Evolutionary conservation across 2,888 invertebrate genomes (phyloP), one percentile per base, ranked within the genome.

Genomic region (Smittia aterrima): DNA sequence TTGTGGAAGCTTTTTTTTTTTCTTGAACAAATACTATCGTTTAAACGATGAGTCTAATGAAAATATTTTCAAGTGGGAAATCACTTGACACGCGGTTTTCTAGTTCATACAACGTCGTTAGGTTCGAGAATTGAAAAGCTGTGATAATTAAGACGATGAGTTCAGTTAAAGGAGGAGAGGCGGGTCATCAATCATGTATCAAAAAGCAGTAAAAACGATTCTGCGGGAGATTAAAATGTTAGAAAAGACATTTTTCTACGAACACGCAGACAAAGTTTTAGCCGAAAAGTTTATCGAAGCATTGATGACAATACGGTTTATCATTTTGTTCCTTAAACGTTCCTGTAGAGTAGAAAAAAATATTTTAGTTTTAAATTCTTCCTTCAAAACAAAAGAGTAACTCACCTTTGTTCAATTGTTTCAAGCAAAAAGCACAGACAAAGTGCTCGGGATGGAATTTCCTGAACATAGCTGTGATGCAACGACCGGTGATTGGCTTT

Each of bases 371-470:
- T n/a, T n/a, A n/a, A 64, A 64, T n/a, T 58, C 4, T 18, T 22
- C 58, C 7, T 13, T 7, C 58, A 27, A 16, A 18, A 47, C 18
- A 16, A 18, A 4, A 13, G 24, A 22, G 3, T 58, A 2, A n/a
- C 27, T 72, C 32, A 72, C 72, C 98, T 82, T 98, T 98, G 85
- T 98, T 98, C 78, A 99, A 87, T 82, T 98, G 98, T 80, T 96
- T 92, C 76, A 97, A 87, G 81, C 99, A 99, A 86, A 98, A 99
- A n/a, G 98, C 96, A 85, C 99, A 99, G 6, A 97, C 96, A 82
- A 99, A 99, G 85, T 99, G 98, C 82, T 99, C 98, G 0, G 98
- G 98, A 84, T 99, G 99, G 87, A 96, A 99, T 85, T 99, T 98
- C 78, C 93, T 87, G 85, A 95, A 97, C 97, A 99, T 98, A 77